Conservation (phyloP, 2,888 invertebrate species). For the Apeira syringaria region DNA sequence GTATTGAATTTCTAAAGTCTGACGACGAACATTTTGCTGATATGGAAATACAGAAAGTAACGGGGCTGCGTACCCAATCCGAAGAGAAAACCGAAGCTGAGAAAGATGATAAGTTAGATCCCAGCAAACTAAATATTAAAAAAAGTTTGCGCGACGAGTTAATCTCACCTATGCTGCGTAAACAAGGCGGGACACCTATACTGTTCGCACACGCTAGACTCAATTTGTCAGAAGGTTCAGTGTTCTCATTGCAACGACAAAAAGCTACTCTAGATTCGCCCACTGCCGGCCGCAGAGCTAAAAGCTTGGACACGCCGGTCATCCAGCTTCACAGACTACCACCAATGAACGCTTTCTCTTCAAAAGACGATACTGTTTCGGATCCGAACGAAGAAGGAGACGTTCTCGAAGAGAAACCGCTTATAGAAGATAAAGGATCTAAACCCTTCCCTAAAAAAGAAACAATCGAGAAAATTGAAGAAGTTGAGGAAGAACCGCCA, state of each 20-base stretch:
- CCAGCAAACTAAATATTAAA: conserved; percentile 58
- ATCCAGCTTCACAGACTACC: conserved; percentile 91
- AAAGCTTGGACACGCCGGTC: conserved; percentile 93
- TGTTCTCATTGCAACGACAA: conserved; percentile 89
- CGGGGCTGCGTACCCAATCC: conserved; percentile 60
- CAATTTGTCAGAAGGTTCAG: conserved; percentile 93
- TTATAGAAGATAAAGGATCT: conserved; percentile 64
- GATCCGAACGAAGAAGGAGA: conserved; percentile 87
- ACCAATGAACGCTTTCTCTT: conserved; percentile 93
- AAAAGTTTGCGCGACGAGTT: conserved; percentile 86
- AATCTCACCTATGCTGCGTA: conserved; percentile 87
- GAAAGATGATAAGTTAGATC: conserved; percentile 56
- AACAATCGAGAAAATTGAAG: conserved; percentile 71
- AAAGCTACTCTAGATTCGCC: conserved; percentile 90
- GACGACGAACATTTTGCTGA: conserved; percentile 83
- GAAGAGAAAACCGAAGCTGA: conserved; percentile 57
- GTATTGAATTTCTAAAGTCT: conserved; percentile 83
- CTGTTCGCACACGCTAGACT: conserved; percentile 91
- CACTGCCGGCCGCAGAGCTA: conserved; percentile 89
- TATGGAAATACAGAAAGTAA: conserved; percentile 82
- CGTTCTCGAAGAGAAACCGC: conserved; percentile 84
- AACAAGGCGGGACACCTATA: conserved; percentile 89
- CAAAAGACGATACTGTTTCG: conserved; percentile 94
- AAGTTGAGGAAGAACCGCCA: conserved; percentile 79
- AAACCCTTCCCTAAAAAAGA: conserved; percentile 56